Conservation (phyloP, 2,888 invertebrate genomes). For the Netelia fuscicornis region DNA sequence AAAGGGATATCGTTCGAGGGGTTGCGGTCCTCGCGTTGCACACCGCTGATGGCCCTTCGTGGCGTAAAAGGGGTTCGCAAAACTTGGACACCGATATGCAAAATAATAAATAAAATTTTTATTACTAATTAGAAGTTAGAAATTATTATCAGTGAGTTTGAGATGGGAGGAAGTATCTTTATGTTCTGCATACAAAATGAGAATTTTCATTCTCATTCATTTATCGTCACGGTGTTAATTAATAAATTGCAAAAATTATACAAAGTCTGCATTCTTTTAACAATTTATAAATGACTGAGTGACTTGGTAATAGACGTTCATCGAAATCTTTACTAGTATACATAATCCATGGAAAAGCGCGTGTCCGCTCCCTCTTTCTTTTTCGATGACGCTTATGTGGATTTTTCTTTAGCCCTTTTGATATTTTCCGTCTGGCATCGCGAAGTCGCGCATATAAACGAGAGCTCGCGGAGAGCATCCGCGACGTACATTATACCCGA, state of each 20-base stretch:
- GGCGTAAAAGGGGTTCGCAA: conserved; percentile 44
- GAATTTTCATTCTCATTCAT: too few species aligned
- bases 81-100: conserved; percentile 25
- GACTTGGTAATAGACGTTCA: background rate
- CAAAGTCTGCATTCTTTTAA: too few species aligned
- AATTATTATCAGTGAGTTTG: background rate
- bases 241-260: too few species aligned
- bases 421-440: conserved; percentile 33
- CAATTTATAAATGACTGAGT: too few species aligned
- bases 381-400: background rate
- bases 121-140: background rate
- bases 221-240: too few species aligned
- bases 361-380: background rate
- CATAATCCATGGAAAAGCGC: background rate
- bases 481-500: conserved; percentile 70
- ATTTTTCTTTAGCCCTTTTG: background rate
- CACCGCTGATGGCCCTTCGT: conserved; percentile 16
- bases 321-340: background rate
- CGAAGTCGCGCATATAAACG: conserved; percentile 66
- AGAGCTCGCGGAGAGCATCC: conserved; percentile 63
- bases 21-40: conserved; percentile 52
- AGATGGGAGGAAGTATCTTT: too few species aligned
- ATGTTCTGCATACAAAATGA: too few species aligned
- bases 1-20: conserved; percentile 48
- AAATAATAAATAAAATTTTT: conserved; percentile 24